phyloP scores from a whole-genome alignment of 1,140 invertebrate species.

The Drosophila prosaltans region DNA sequence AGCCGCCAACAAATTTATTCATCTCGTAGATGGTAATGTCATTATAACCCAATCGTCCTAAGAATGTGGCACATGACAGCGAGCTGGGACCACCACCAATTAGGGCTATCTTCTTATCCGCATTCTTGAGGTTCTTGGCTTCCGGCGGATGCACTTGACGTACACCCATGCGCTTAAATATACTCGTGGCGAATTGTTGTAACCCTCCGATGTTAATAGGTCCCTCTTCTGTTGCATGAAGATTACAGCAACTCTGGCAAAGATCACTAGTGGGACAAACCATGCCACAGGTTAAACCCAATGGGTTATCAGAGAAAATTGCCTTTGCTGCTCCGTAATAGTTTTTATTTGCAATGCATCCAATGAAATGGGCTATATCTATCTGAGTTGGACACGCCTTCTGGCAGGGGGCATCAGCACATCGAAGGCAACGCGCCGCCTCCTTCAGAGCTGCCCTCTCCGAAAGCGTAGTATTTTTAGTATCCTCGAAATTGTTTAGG shows the following conservation, averaged over 20 bases:
- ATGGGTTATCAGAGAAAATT: conserved; percentile 98
- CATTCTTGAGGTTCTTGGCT: conserved; percentile 77
- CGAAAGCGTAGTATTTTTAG: conserved; percentile 97
- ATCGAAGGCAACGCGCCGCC: conserved; percentile 96
- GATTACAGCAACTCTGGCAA: conserved; percentile 98
- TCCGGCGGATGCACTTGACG: conserved; percentile 90
- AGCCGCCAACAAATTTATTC: conserved; percentile 92
- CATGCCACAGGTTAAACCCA: conserved; percentile 98
- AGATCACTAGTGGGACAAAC: conserved; percentile 99
- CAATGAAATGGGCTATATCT: conserved; percentile 98
- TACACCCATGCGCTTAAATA: conserved; percentile 96
- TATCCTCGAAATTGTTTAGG: conserved; percentile 96
- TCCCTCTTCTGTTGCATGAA: conserved; percentile 96
- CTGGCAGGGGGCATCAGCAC: conserved; percentile 98
- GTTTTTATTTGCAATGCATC: conserved; percentile 97
- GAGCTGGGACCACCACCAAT: conserved; percentile 97
- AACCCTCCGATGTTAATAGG: conserved; percentile 99
- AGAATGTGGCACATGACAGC: conserved; percentile 96
- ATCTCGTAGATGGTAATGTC: conserved; percentile 97
- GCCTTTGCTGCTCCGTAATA: conserved; percentile 98
- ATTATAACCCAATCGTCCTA: conserved; percentile 95
- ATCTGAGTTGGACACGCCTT: conserved; percentile 98
- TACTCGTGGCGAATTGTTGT: conserved; percentile 97
- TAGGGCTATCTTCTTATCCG: conserved; percentile 92
- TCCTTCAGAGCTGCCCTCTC: conserved; percentile 97